Evolutionary conservation across 2,113 vertebrate genomes (phyloP).

Genomic region (Peromyscus leucopus): DNA sequence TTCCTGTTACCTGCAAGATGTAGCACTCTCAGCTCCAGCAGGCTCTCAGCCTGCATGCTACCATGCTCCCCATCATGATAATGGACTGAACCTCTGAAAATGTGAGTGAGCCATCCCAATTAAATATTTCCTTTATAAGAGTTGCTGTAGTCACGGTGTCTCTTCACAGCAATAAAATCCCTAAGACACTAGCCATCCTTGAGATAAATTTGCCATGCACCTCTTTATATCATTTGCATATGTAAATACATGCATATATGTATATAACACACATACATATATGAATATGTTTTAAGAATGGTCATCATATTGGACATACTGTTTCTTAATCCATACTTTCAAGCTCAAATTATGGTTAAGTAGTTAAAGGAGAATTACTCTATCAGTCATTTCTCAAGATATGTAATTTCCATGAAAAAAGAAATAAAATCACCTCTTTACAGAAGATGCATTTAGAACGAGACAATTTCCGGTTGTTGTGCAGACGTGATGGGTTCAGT

Average conservation of each 20-base stretch:
- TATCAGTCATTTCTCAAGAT: not conserved
- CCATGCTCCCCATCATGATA: not conserved
- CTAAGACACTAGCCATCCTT: not conserved
- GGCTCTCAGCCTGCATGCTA: rapidly evolving
- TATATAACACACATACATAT: not conserved
- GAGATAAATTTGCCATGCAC: not conserved
- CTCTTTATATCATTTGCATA: not conserved
- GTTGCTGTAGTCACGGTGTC: not conserved
- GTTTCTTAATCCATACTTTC: not conserved
- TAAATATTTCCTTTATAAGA: not conserved
- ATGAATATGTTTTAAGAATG: not conserved
- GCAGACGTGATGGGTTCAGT: not conserved
- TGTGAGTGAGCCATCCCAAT: not conserved
- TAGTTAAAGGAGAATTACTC: not conserved
- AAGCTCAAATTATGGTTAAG: not conserved
- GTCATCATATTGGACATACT: not conserved
- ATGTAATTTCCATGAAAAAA: not conserved
- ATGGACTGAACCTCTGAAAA: not conserved
- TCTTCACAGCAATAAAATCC: not conserved
- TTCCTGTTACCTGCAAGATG: not conserved
- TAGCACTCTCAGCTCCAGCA: not conserved
- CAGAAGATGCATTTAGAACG: not conserved
- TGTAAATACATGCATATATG: not conserved
- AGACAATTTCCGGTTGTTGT: not conserved
- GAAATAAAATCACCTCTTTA: rapidly evolving